Evolutionary conservation across 2,113 vertebrate genomes (phyloP).

Genomic region (Thamnaconus septentrionalis): DNA sequence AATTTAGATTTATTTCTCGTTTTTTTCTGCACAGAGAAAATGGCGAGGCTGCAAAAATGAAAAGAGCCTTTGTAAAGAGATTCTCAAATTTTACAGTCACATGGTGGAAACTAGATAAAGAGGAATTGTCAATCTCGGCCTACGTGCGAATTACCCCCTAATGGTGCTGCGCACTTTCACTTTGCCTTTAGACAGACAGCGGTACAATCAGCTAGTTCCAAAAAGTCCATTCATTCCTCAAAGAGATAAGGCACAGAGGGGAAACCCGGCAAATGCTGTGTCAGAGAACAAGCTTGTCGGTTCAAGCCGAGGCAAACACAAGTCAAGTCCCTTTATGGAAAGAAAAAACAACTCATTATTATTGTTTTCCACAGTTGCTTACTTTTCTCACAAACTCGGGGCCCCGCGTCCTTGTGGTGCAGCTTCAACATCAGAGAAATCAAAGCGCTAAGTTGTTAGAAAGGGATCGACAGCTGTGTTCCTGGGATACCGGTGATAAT

Average conservation of each 20-base stretch:
- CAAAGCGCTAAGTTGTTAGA: too few species aligned
- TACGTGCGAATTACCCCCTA: constrained; percentile 29
- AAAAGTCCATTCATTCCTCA: constrained; percentile 29
- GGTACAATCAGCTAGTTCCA: constrained; percentile 32
- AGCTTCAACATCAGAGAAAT: too few species aligned
- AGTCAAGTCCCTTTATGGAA: neutral
- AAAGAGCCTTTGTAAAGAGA: constrained; percentile 35
- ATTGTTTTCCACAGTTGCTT: neutral
- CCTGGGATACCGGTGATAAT: too few species aligned
- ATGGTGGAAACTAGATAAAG: constrained; percentile 54
- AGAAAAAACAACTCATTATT: neutral
- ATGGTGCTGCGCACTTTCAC: constrained; percentile 26
- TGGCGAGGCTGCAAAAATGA: constrained; percentile 46
- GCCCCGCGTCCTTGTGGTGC: too few species aligned
- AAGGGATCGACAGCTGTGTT: too few species aligned
- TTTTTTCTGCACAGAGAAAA: constrained; percentile 39
- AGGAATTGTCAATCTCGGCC: constrained; percentile 43
- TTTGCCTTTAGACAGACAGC: constrained; percentile 28
- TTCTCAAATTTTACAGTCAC: constrained; percentile 45
- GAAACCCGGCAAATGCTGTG: constrained; percentile 26
- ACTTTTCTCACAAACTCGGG: constrained; percentile 3
- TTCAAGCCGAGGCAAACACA: constrained; percentile 30
- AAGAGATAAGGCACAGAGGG: constrained; percentile 5
- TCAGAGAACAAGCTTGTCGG: constrained; percentile 22
- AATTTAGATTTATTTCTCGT: constrained; percentile 47